Percentiles rank a stretch among this genome's conserved stretches.
Conservation (phyloP, 2,888 invertebrate species). For the Liodrosophila aerea region DNA sequence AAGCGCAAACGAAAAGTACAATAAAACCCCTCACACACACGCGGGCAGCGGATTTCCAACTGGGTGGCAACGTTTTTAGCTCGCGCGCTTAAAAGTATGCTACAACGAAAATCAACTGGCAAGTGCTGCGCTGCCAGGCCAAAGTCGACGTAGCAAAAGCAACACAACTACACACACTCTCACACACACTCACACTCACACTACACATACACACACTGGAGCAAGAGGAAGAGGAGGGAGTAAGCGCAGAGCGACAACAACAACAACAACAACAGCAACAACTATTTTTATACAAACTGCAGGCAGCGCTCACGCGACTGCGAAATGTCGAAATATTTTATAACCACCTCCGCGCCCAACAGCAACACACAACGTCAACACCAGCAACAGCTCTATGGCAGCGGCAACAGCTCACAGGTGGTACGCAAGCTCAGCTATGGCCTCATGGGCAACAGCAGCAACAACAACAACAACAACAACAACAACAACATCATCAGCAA, state of each 20-base stretch:
- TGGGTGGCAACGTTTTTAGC: constrained; percentile 52
- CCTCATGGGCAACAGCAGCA: constrained; percentile 37
- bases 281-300: constrained; percentile 46
- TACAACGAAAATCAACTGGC: constrained; percentile 29
- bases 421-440: constrained; percentile 75
- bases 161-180: constrained; percentile 20
- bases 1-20: constrained; percentile 74
- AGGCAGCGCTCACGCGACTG: constrained; percentile 45
- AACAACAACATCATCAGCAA: constrained; percentile 34
- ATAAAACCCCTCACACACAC: constrained; percentile 41
- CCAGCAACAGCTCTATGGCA: constrained; percentile 53
- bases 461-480: constrained; percentile 48
- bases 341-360: constrained; percentile 64
- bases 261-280: constrained; percentile 30
- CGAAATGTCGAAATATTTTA: constrained; percentile 80
- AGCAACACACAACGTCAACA: constrained; percentile 54
- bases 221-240: constrained; percentile 18
- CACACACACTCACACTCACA: constrained; percentile 5
- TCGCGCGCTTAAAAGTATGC: constrained; percentile 63
- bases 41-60: constrained; percentile 30
- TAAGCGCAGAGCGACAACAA: constrained; percentile 21
- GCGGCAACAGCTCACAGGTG: constrained; percentile 50
- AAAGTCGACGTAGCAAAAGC: constrained; percentile 58
- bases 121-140: constrained; percentile 38
- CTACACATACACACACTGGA: constrained; percentile 11